Conservation (phyloP, 2,888 invertebrate genomes). For the Sussaba pulchella region DNA sequence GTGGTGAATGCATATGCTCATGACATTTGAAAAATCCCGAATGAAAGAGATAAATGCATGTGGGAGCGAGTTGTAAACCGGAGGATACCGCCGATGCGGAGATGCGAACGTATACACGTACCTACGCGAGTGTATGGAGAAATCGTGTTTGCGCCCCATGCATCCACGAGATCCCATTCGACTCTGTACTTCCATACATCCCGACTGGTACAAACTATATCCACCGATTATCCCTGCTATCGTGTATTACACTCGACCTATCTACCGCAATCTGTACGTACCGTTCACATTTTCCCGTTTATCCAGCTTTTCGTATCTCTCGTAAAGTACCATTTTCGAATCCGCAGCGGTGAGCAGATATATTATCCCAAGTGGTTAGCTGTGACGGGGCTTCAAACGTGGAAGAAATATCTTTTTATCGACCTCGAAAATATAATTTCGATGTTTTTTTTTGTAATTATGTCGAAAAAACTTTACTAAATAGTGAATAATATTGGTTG, state of each 20-base stretch:
- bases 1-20: slow-evolving; percentile 1
- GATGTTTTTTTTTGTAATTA: not conserved
- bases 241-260: not conserved
- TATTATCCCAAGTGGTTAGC: not conserved
- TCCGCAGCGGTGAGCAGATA: not conserved
- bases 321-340: not conserved
- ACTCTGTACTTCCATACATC: slow-evolving; percentile 5
- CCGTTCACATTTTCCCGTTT: slow-evolving; percentile 5
- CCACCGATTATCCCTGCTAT: slow-evolving; percentile 37
- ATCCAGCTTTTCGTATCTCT: slow-evolving; percentile 1
- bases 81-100: slow-evolving; percentile 4
- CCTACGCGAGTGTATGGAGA: slow-evolving; percentile 24
- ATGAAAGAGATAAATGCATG: slow-evolving; percentile 37
- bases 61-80: not conserved
- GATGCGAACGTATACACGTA: not conserved
- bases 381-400: not conserved
- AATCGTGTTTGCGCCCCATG: not conserved
- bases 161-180: not conserved
- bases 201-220: slow-evolving; percentile 19
- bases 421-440: too few species aligned
- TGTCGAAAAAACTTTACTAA: too few species aligned
- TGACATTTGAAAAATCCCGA: not conserved
- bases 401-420: not conserved
- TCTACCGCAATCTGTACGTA: slow-evolving; percentile 18
- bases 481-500: too few species aligned